Base-by-base conservation (phyloP, 2,888 invertebrate genomes). In the Brachypterus glaber region DNA sequence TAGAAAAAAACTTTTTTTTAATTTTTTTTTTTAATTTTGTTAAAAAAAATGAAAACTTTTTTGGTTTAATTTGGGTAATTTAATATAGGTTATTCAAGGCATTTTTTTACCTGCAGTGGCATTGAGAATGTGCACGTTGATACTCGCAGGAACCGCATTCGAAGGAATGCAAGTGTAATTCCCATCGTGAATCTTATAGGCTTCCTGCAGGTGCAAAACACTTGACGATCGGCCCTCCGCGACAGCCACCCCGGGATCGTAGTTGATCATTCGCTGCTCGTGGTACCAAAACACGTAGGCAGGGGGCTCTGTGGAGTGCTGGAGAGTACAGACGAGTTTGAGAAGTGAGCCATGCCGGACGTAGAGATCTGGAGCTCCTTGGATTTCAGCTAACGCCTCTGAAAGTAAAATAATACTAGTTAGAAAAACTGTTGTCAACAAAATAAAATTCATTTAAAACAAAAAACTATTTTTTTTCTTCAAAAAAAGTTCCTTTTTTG, bases 91-190 rank as follows among this genome's bases (percentile, higher is more conserved):
- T n/a, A n/a, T n/a, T n/a, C n/a, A n/a, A n/a, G n/a, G n/a, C n/a
- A 21, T 16, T 12, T 11, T 15, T 46, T 53, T 48, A 63, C 63
- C 63, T 52, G 61, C 63, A 15, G 63, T 71, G 70, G 80, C 79
- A 54, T 79, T 79, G 35, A 82, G 71, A 13, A 81, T 80, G 55
- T 81, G 80, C 26, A 81, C 79, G 29, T 76, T 71, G 18, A 80
- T 78, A 8, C 74, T 76, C 48, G 79, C 76, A 0, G 79, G 72
- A 16, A 73, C 69, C 9, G 78, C 77, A 26, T 79, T 79, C 4
- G 76, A 72, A 14, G 80, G 79, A 1, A 74, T 74, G 53, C 81
- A 80, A 11, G 79, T 80, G 62, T 80, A 82, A 64, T 79, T 80
- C 4, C 82, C 81, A 17, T 79, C 77, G 54, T 80, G 79, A 37